Evolutionary conservation across 2,888 invertebrate genomes (phyloP), one percentile per base, ranked within the genome.

Genomic region (Hypomecis atomaria): DNA sequence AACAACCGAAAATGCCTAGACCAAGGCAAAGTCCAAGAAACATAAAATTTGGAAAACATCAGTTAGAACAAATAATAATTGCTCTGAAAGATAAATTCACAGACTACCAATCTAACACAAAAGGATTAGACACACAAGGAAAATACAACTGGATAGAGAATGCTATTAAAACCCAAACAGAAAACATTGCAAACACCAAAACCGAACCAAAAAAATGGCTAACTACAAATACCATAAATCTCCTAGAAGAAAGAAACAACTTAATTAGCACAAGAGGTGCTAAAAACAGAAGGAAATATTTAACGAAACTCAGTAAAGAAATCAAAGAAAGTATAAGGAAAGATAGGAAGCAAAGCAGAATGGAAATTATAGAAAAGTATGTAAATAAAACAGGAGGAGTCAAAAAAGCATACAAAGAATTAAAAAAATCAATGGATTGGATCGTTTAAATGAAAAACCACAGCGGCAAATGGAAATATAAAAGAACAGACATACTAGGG

Each of bases 1-100:
- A 2, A 0, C 69, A 67, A 68, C 71, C 70, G 65, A 75, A 57
- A 57, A 72, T 71, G 4, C 45, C 45, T 45, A 76, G 75, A 71
- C 72, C 74, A 65, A 75, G 57, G 63, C 50, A 59, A 47, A 42
- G 70, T 0, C n/a, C 36, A 44, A 36, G 9, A 5, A 67, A 61
- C 2, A 6, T 5, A 34, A 73, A 71, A 13, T 55, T 59, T 6
- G 47, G 36, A 2, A 66, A 71, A 45, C 11, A 71, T 0, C 65
- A 73, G 57, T 10, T 59, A 34, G 64, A 68, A 37, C 63, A 74
- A 71, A 36, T 71, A 66, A 34, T 40, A 9, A 40, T 5, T 10
- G 53, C 44, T 48, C 48, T 38, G 38, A 38, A 13, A 38, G 38
- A 50, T 6, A 37, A 11, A 50, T n/a, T 50, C 38, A 11, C 6